Evolutionary conservation across 1,140 invertebrate genomes (phyloP).

Genomic region (Brachionus sp.): DNA sequence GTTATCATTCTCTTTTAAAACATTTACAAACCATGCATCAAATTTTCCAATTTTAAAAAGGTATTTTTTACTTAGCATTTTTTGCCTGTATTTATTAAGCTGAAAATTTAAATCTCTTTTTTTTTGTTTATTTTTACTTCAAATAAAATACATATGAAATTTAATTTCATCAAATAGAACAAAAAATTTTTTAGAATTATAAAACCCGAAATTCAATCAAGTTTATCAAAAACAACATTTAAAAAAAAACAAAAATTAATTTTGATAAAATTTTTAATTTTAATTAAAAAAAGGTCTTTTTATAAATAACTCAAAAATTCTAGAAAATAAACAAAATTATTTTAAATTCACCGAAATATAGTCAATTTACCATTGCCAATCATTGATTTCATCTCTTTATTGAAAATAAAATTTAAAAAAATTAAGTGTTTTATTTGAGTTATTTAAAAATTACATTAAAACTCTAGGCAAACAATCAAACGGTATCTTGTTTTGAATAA

Average conservation of each 20-base stretch:
- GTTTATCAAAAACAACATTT: neutral
- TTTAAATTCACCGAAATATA: neutral
- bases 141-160: no score
- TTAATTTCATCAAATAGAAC: no score
- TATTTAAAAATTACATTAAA: conserved; percentile 61
- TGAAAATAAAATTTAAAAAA: neutral
- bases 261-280: neutral
- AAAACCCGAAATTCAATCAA: neutral
- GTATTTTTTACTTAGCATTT: no score
- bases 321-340: conserved; percentile 1
- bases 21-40: no score
- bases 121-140: no score
- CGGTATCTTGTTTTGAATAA: conserved; percentile 67
- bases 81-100: no score
- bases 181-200: neutral
- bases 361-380: neutral
- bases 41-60: no score
- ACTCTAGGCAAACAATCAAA: conserved; percentile 64
- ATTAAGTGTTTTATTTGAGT: neutral
- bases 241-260: neutral
- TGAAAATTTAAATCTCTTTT: no score
- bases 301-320: neutral
- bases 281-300: neutral
- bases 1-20: no score
- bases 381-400: neutral